Evolutionary conservation across 2,888 invertebrate species (phyloP), one percentile per base, ranked within the genome.

Genomic region (Argynnis bischoffii): DNA sequence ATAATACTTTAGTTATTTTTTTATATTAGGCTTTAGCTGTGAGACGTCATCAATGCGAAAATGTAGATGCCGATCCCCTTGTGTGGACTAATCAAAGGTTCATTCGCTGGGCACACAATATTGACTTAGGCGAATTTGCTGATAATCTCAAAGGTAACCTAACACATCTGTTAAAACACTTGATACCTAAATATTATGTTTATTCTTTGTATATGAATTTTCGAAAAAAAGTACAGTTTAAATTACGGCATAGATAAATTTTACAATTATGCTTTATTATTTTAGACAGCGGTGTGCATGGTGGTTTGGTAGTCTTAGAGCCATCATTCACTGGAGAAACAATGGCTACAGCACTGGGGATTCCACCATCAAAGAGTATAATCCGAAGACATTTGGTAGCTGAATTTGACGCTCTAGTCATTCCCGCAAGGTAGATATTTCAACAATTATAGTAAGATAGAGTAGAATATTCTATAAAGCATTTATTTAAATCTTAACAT

Each of bases 71-170:
- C 6, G 98, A 99, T 92, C 98, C 98, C 61, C 94, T 98, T 77
- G 98, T 99, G 64, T 99, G 99, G 99, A 98, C 98, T 78, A 98
- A 98, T 93, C 97, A 97, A 84, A 95, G 98, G 81, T 97, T 98
- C 86, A 96, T 98, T 79, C 95, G 97, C 82, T 99, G 98, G 99
- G 96, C 98, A 41, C 94, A 97, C 80, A 97, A 96, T 85, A 98
- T 99, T 83, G 98, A 99, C 93, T 94, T 99, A 80, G 96, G 96
- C 69, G 98, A 98, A 93, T 98, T 98, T 86, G 97, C 98, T 75
- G 97, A 97, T 76, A 98, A 98, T 89, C 94, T 98, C 54, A 97
- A 97, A 95, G 97, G 97, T 97, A 79, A 35, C 1, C 8, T 35
- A 8, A 41, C 2, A 41, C 8, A 41, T 41, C 11, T 35, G 6